These are phyloP conservation scores for Neolamprologus ventralis DNA, from an alignment of 2,113 vertebrate genomes.

Conservation along the genomic window DNA sequence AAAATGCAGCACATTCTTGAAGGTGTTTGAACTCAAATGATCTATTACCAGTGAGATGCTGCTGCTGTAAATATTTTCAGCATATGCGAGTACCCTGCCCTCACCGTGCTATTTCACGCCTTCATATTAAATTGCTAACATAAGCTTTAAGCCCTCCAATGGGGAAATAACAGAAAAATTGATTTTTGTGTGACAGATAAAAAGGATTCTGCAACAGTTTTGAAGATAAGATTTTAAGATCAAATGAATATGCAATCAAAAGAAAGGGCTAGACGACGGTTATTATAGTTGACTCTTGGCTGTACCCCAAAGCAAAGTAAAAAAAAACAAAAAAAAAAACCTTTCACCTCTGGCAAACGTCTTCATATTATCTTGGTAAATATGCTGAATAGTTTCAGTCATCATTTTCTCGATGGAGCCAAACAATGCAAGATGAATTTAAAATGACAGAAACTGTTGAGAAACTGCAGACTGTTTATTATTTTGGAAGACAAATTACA, in stretches of 20 bases:
- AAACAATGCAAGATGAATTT: slow-evolving; percentile 46
- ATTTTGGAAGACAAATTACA: slow-evolving; percentile 8
- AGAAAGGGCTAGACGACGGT: not conserved
- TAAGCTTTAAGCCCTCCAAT: not conserved
- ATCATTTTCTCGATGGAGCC: slow-evolving; percentile 2
- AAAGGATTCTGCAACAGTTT: not conserved
- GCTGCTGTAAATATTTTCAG: not conserved
- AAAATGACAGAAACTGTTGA: slow-evolving; percentile 15
- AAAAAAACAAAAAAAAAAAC: not conserved
- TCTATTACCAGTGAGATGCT: not conserved
- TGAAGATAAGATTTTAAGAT: not conserved
- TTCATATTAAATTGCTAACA: not conserved
- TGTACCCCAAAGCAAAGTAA: not conserved
- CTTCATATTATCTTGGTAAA: slow-evolving; percentile 23
- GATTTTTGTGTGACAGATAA: not conserved
- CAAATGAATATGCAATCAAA: slow-evolving; percentile 20
- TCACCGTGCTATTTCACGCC: not conserved
- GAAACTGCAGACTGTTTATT: slow-evolving; percentile 40
- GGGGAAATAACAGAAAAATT: not conserved
- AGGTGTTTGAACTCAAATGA: not conserved
- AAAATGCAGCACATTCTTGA: not conserved
- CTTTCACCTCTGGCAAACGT: slow-evolving; percentile 1
- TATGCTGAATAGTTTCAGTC: slow-evolving; percentile 19
- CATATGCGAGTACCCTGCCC: not conserved
- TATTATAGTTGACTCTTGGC: slow-evolving; percentile 12